phyloP scores from a whole-genome alignment of 2,113 vertebrate genomes.

The Helogale parvula region DNA sequence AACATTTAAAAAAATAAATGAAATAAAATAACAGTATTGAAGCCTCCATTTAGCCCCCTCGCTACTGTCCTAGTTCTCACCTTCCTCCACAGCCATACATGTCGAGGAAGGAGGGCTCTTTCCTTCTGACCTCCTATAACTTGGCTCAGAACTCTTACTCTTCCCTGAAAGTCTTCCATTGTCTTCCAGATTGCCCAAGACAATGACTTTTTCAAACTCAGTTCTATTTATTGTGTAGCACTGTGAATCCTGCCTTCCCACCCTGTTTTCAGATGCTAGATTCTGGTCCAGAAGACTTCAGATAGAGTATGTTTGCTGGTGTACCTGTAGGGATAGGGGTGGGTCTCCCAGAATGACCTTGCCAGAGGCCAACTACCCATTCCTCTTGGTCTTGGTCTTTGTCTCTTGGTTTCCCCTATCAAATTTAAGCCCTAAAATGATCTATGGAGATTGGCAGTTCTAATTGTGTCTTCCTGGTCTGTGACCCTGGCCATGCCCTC shows the following conservation, averaged over 20 bases:
- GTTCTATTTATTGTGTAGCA: background rate
- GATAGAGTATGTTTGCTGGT: background rate
- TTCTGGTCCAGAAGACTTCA: background rate
- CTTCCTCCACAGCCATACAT: background rate
- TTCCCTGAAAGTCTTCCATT: background rate
- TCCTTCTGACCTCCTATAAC: background rate
- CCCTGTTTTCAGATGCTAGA: background rate
- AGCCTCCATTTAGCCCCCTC: background rate
- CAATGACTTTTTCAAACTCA: background rate
- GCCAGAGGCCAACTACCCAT: background rate
- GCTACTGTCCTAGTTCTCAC: background rate
- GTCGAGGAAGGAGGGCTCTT: background rate
- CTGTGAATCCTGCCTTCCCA: background rate
- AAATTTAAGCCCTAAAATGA: background rate
- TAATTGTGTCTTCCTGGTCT: background rate
- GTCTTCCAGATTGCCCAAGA: background rate
- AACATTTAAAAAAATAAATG: too few species aligned
- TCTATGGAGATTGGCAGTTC: background rate
- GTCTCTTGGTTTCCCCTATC: background rate
- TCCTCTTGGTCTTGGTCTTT: background rate
- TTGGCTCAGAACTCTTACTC: background rate
- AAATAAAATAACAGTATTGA: background rate
- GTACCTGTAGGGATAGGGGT: background rate
- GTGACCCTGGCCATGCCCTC: background rate
- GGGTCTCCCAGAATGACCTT: background rate